These are phyloP conservation scores for Pterobdella sp. DNA, from an alignment of 2,888 invertebrate species.

Conservation along the genomic window DNA sequence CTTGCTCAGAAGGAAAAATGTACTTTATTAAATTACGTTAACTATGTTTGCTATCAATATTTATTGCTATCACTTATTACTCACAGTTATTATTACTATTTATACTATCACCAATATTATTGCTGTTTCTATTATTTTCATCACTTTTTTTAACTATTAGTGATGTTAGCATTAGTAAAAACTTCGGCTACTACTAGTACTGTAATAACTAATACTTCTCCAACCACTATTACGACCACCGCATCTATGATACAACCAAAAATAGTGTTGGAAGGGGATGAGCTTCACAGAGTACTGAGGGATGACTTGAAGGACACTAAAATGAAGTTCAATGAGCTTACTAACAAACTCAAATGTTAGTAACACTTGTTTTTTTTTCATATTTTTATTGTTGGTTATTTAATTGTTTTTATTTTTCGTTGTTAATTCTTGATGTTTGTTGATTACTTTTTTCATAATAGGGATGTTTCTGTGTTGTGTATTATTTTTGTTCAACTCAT, in stretches of 20 bases:
- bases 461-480: too few relatives aligned
- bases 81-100: neutral
- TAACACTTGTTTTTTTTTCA: neutral
- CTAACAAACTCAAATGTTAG: neutral
- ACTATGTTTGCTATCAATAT: neutral
- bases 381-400: neutral
- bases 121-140: neutral
- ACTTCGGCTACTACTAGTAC: neutral
- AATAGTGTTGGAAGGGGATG: constrained; percentile 20
- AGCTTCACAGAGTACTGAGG: constrained; percentile 6
- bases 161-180: neutral
- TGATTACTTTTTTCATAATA: too few relatives aligned
- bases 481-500: too few relatives aligned
- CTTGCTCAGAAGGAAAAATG: constrained; percentile 17
- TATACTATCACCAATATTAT: neutral
- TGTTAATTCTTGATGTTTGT: too few relatives aligned
- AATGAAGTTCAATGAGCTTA: neutral
- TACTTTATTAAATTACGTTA: neutral
- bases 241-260: neutral
- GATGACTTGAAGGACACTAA: constrained; percentile 4
- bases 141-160: neutral
- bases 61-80: neutral
- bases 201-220: neutral
- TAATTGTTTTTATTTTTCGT: neutral
- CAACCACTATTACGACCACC: neutral